Base-by-base conservation (phyloP, 2,113 vertebrate genomes). In the Gambusia affinis region DNA sequence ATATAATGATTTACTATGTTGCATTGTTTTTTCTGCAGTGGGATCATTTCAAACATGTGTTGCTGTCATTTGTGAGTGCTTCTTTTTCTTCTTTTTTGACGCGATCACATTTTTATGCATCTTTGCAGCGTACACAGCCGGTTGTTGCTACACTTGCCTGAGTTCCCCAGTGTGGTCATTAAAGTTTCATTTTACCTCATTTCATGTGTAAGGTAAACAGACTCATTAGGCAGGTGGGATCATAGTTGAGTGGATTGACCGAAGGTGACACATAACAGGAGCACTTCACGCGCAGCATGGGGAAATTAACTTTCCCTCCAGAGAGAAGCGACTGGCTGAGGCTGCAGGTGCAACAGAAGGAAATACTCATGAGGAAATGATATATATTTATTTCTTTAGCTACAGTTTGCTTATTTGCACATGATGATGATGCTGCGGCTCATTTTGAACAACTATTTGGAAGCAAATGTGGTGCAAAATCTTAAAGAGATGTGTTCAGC, bases 211-310 rank as follows among this genome's bases (percentile, higher is more conserved):
- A 81, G 47, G 81, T 88, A 91, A 93, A 91, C 89, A 89, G 64
- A 62, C 73, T 92, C 78, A 93, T 94, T 94, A 91, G 78, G 75
- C 66, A 44, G 73, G 78, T 62, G 70, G 78, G 80, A 91, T 94
- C 92, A 90, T 87, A 88, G 89, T 64, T 79, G 84, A 87, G 85
- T 73, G 73, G 69, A 2, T 64, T 67, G 68, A 60, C 33, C 81
- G 80, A 75, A 72, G 74, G 73, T 76, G 81, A 72, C 60, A 64
- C 60, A 44, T 70, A 2, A 33, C 80, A 29, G 85, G 10, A 33
- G 78, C 42, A 73, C 78, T 51, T 70, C 3, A 24, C n/a, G 24
- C 44, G 24, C n/a, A 80, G 83, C 76, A 24, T 69, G 77, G 87
- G 90, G 89, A 92, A 90, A 91, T 92, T 81, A 91, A 60, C 37